A percentile compares a stretch with the other conserved stretches of the same genome.
These are phyloP conservation scores for Chelonoidis abingdonii DNA, from an alignment of 2,113 vertebrate species.

Conservation along the genomic window DNA sequence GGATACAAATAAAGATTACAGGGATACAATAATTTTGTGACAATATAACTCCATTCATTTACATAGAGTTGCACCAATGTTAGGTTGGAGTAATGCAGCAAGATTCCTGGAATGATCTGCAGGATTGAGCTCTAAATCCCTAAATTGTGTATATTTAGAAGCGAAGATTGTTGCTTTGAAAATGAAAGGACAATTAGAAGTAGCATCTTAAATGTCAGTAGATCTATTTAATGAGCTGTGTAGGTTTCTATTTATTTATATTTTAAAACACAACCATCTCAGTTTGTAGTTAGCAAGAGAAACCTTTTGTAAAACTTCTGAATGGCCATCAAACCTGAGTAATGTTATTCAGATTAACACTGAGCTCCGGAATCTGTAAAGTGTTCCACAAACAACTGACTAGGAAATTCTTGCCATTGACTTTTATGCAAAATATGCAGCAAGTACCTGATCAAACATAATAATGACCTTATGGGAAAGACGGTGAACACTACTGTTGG, in stretches of 20 bases:
- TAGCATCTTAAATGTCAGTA: neutral
- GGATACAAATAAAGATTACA: neutral
- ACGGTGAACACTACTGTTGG: neutral
- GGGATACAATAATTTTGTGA: rapidly evolving
- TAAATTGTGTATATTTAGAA: neutral
- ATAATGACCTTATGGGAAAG: neutral
- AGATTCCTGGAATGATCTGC: neutral
- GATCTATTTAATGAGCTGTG: neutral
- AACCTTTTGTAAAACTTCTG: neutral
- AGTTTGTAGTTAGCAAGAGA: neutral
- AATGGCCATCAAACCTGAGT: neutral
- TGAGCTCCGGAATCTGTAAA: neutral
- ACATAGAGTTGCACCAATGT: neutral
- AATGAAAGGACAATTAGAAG: neutral
- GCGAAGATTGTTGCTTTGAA: slow-evolving; percentile 37
- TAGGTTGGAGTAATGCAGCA: neutral
- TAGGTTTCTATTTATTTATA: neutral
- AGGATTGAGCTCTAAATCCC: neutral
- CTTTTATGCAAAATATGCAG: neutral
- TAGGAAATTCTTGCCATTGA: neutral
- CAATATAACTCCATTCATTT: neutral
- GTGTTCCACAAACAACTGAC: neutral
- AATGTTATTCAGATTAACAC: neutral
- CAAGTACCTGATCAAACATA: neutral
- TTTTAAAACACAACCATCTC: neutral